These are phyloP conservation scores for Bhutanitis thaidina DNA, from an alignment of 2,888 invertebrate species.

Conservation along the genomic window DNA sequence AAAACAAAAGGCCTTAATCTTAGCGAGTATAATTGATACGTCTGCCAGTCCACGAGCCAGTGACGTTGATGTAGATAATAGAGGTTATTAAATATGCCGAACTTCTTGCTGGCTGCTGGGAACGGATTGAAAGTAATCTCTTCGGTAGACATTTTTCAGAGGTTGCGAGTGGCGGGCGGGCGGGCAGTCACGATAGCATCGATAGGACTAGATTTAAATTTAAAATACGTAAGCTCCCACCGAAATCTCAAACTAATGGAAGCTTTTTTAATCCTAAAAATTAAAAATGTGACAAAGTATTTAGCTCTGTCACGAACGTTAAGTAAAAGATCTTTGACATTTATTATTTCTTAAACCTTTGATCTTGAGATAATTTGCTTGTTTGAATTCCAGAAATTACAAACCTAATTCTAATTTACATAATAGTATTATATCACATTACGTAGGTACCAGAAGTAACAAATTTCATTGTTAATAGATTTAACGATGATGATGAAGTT, in stretches of 20 bases:
- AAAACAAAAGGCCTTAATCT: constrained; percentile 29
- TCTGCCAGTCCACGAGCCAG: constrained; percentile 36
- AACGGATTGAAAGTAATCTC: constrained; percentile 67
- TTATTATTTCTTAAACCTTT: too few species aligned
- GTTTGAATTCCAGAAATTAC: too few species aligned
- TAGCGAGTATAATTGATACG: constrained; percentile 57
- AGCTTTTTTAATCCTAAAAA: constrained; percentile 30
- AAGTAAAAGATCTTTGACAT: too few species aligned
- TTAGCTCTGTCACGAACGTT: not conserved
- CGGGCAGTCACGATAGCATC: constrained; percentile 53
- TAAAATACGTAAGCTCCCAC: constrained; percentile 47
- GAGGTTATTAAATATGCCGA: constrained; percentile 67
- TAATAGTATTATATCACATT: too few species aligned
- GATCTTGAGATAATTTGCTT: too few species aligned
- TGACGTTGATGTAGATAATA: constrained; percentile 57
- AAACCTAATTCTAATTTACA: too few species aligned
- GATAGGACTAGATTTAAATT: constrained; percentile 48
- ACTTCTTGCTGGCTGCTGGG: constrained; percentile 43
- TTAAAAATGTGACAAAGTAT: constrained; percentile 29
- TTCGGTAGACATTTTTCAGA: constrained; percentile 57
- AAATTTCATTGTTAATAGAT: too few species aligned
- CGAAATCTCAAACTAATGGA: constrained; percentile 30
- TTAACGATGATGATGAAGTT: too few species aligned
- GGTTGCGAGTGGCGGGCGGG: constrained; percentile 40
- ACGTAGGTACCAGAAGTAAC: too few species aligned